phyloP scores from a whole-genome alignment of 2,113 vertebrate genomes.

The Choloepus hoffmanni region DNA sequence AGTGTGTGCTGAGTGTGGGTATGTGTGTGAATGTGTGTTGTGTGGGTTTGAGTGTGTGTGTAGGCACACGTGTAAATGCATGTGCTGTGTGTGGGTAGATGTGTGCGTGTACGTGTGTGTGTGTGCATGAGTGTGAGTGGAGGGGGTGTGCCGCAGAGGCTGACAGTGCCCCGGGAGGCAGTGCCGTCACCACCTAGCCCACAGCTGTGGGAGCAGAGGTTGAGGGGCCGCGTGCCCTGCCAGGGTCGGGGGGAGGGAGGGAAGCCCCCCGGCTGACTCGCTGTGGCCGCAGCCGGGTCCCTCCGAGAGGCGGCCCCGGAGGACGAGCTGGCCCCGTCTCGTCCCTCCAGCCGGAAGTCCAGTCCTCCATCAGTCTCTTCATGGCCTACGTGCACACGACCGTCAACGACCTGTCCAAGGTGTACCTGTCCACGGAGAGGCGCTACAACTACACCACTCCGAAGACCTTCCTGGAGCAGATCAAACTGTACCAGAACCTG shows the following conservation, averaged over 20 bases:
- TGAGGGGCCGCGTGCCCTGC: too few species aligned
- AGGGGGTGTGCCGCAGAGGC: too few species aligned
- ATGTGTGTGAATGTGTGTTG: background rate
- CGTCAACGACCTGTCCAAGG: slow-evolving; percentile 87
- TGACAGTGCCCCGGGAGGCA: too few species aligned
- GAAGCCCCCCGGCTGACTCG: background rate
- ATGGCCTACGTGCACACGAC: slow-evolving; percentile 88
- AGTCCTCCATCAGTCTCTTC: slow-evolving; percentile 88
- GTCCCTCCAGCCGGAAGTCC: slow-evolving; percentile 82
- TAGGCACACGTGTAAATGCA: background rate
- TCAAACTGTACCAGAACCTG: slow-evolving; percentile 89
- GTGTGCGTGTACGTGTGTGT: too few species aligned
- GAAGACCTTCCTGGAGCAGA: slow-evolving; percentile 90
- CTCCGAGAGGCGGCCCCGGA: accelerated
- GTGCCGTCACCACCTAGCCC: too few species aligned
- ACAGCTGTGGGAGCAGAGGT: too few species aligned
- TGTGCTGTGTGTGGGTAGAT: background rate
- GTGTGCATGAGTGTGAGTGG: too few species aligned
- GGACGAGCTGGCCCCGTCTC: accelerated
- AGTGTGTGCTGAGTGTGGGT: background rate
- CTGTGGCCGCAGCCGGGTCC: background rate
- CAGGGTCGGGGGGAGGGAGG: too few species aligned
- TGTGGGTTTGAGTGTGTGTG: background rate
- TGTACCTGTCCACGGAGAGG: slow-evolving; percentile 86
- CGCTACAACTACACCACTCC: slow-evolving; percentile 90